phyloP scores from a whole-genome alignment of 2,113 vertebrate species.

The Talpa occidentalis region DNA sequence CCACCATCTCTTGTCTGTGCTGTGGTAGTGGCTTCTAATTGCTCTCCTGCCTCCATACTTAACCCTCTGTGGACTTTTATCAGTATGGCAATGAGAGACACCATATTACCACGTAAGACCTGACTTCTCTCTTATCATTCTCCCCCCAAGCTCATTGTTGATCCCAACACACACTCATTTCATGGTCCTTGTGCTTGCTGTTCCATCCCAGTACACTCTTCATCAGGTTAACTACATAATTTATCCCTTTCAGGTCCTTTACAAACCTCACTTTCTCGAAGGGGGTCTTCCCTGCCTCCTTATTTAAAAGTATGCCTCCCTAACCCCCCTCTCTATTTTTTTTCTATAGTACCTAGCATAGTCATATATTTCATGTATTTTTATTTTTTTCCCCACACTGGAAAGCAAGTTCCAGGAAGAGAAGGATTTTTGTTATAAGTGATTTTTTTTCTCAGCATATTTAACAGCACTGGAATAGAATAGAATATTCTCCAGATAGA shows the following conservation, averaged over 20 bases:
- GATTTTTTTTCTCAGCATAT: not conserved
- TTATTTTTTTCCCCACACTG: not conserved
- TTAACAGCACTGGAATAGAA: not conserved
- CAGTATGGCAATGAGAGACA: not conserved
- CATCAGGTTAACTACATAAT: not conserved
- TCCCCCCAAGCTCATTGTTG: not conserved
- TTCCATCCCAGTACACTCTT: not conserved
- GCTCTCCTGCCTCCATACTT: not conserved
- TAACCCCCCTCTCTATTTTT: not conserved
- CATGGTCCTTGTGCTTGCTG: not conserved
- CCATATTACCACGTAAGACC: not conserved
- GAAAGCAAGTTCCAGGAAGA: conserved; percentile 15
- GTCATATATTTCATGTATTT: not conserved
- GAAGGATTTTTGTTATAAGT: not conserved
- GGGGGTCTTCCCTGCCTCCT: not conserved
- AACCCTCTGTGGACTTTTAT: not conserved
- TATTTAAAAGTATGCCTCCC: not conserved
- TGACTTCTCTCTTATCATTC: not conserved
- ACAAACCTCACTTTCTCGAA: not conserved
- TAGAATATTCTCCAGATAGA: not conserved
- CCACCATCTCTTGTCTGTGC: not conserved
- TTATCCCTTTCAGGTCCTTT: not conserved
- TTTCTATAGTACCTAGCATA: not conserved
- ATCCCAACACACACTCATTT: not conserved
- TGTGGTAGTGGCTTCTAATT: not conserved